Base-by-base conservation (phyloP, 2,888 invertebrate genomes). In the Sphinx pinastri region DNA sequence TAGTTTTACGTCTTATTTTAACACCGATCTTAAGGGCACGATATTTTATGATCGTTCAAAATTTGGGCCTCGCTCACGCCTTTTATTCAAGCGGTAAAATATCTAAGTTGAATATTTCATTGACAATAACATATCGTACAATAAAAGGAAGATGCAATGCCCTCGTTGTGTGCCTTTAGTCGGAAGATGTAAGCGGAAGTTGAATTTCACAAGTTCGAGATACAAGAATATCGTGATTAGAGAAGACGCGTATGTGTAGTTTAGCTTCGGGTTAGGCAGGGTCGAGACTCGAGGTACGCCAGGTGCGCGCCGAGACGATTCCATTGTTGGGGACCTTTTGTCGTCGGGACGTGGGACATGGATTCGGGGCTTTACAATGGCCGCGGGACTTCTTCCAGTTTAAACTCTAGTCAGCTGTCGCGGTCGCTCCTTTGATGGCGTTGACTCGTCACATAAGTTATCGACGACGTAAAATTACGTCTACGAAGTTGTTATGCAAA, bases 341-440 rank as follows among this genome's bases (percentile, higher is more conserved):
- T 87, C 81, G 79, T 82, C 80, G 83, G 77, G 81, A 31, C 79
- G 81, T 74, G 84, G 86, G 84, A 87, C 85, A 84, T 79, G 84
- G 83, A 79, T 79, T 83, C 75, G 75, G 75, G 83, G 77, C 77
- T 70, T 79, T 82, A 93, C 92, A 94, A 93, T 89, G 82, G 86
- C 88, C 84, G 85, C 91, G 91, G 89, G 91, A 92, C 93, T 92
- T 94, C 94, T 93, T 93, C 92, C 86, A 81, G 86, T 77, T 90
- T 93, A 92, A 93, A 86, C 86, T 79, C 77, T 78, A 84, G 86
- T 92, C 93, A 93, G 94, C 93, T 92, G 93, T 90, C 91, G 89
- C 84, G 84, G 83, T 81, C 80, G 77, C 80, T 83, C 88, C 87
- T 87, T 81, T 83, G 79, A 82, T 77, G 75, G 73, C 74, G 75